Evolutionary conservation across 37 sponge, comb jelly and placozoan genomes (phyloP).

Genomic region (Theonella swinhoei): DNA sequence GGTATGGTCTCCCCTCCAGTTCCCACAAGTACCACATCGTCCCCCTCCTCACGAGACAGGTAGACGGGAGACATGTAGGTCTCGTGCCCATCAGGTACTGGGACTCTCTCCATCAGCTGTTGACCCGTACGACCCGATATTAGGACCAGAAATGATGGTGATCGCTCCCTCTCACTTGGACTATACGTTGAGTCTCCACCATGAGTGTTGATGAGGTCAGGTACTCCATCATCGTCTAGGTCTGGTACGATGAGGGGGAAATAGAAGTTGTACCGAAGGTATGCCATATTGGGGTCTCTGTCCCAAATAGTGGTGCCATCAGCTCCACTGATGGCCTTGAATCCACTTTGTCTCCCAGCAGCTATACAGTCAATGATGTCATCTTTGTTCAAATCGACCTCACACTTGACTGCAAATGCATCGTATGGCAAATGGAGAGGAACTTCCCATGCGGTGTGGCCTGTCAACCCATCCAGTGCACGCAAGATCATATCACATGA

Average conservation of each 20-base stretch:
- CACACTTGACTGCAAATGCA: slow-evolving; percentile 60
- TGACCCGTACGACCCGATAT: slow-evolving; percentile 81
- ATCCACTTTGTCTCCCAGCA: slow-evolving; percentile 49
- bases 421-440: slow-evolving; percentile 8
- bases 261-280: slow-evolving; percentile 62
- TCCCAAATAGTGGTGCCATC: slow-evolving; percentile 65
- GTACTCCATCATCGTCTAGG: slow-evolving; percentile 75
- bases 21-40: slow-evolving; percentile 73
- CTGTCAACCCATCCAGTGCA: slow-evolving; percentile 59
- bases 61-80: slow-evolving; percentile 77
- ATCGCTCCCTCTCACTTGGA: slow-evolving; percentile 24
- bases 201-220: slow-evolving; percentile 65
- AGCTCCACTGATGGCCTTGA: slow-evolving; percentile 36
- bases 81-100: slow-evolving; percentile 77
- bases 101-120: slow-evolving; percentile 50
- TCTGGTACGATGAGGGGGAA: slow-evolving; percentile 65
- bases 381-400: slow-evolving; percentile 63
- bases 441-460: slow-evolving; percentile 47
- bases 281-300: slow-evolving; percentile 33
- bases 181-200: slow-evolving; percentile 71
- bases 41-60: background rate
- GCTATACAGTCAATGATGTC: slow-evolving; percentile 61
- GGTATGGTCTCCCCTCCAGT: slow-evolving; percentile 83
- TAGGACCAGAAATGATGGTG: slow-evolving; percentile 44
- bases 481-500: slow-evolving; percentile 37